A percentile compares a stretch with the other conserved stretches of the same genome.
phyloP scores from a whole-genome alignment of 2,888 invertebrate genomes.

The Pasiphila rectangulata region DNA sequence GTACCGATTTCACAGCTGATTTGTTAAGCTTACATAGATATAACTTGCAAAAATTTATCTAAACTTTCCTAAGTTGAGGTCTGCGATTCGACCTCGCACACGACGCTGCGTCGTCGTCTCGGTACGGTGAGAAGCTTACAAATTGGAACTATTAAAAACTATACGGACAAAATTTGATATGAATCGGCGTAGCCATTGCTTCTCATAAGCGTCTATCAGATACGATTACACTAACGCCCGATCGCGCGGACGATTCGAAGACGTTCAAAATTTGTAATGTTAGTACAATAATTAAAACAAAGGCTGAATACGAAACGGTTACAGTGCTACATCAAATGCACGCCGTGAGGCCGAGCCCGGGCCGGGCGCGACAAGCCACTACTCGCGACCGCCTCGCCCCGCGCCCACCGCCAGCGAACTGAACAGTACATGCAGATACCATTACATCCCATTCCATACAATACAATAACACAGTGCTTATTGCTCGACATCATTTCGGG shows the following conservation, averaged over 20 bases:
- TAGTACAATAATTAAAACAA: conserved; percentile 44
- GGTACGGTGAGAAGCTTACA: conserved; percentile 75
- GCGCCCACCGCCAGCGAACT: neutral
- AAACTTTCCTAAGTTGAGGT: conserved; percentile 63
- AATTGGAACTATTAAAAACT: conserved; percentile 78
- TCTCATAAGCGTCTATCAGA: conserved; percentile 72
- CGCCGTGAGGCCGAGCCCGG: conserved; percentile 43
- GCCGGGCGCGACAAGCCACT: conserved; percentile 33
- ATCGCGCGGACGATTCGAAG: conserved; percentile 59
- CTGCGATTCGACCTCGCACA: conserved; percentile 56
- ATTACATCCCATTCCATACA: conserved; percentile 16
- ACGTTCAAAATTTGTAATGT: conserved; percentile 45
- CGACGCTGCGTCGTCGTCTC: conserved; percentile 58
- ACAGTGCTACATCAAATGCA: conserved; percentile 49
- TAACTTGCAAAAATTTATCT: conserved; percentile 74
- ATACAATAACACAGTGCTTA: conserved; percentile 45
- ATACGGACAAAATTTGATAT: conserved; percentile 80
- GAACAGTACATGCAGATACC: neutral
- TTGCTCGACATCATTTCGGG: conserved; percentile 72
- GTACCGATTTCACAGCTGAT: conserved; percentile 79
- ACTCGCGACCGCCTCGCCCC: neutral
- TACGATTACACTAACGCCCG: conserved; percentile 70
- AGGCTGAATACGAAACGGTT: conserved; percentile 41
- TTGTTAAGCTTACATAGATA: conserved; percentile 77
- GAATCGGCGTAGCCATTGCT: conserved; percentile 78